Percentiles rank a stretch among this genome's conserved stretches.
Evolutionary conservation across 2,113 vertebrate species (phyloP).

Genomic region (Haemorhous mexicanus): DNA sequence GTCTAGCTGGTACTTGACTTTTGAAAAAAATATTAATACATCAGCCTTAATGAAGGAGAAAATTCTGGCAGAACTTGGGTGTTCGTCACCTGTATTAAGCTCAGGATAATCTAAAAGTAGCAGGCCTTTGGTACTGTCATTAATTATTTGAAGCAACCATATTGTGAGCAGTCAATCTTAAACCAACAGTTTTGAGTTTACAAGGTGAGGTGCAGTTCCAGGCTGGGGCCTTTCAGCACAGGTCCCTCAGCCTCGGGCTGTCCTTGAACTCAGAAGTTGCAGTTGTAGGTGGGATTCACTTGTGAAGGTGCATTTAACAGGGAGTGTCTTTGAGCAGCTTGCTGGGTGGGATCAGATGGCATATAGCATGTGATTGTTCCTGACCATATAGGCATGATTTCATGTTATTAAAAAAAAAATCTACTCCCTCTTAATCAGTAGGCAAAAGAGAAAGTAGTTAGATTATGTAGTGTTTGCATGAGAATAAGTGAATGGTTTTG

Average conservation of each 20-base stretch:
- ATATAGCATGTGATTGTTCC: neutral
- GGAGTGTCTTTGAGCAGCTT: neutral
- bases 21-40: neutral
- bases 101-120: neutral
- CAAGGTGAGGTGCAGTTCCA: neutral
- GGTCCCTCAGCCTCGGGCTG: neutral
- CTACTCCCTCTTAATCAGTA: neutral
- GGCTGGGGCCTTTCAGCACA: neutral
- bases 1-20: neutral
- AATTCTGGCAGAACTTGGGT: neutral
- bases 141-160: neutral
- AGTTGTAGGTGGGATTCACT: neutral
- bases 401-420: neutral
- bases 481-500: neutral
- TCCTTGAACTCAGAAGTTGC: neutral
- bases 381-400: neutral
- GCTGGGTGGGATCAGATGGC: neutral
- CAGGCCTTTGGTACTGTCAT: neutral
- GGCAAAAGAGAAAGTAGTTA: neutral
- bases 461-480: neutral
- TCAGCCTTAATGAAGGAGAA: neutral
- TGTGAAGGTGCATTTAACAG: neutral
- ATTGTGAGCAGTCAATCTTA: neutral
- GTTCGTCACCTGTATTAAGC: neutral
- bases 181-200: neutral